Evolutionary conservation across 2,888 invertebrate species (phyloP).

Genomic region (Caenorhabditis sp.): DNA sequence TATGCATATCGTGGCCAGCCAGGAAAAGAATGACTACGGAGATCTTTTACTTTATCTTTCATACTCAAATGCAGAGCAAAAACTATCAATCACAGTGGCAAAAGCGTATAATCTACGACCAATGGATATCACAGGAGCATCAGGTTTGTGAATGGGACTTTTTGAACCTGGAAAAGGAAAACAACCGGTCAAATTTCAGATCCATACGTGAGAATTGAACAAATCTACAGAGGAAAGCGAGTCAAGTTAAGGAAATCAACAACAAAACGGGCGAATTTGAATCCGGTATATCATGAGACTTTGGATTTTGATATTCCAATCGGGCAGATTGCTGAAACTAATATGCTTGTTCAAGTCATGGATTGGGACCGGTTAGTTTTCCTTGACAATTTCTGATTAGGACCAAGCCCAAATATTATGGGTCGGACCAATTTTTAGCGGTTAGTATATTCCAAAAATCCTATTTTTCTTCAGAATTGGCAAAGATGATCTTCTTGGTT

Average conservation of each 20-base stretch:
- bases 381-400: no score
- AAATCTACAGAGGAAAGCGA: conserved; percentile 86
- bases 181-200: conserved; percentile 75
- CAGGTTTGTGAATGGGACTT: conserved; percentile 76
- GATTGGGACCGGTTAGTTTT: conserved; percentile 83
- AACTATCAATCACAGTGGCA: conserved; percentile 87
- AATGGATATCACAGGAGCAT: conserved; percentile 91
- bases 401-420: no score
- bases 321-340: conserved; percentile 82
- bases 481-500: conserved; percentile 86
- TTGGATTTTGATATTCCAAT: conserved; percentile 89
- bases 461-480: conserved; percentile 78
- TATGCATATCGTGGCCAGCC: conserved; percentile 83
- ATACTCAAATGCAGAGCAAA: conserved; percentile 88
- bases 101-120: conserved; percentile 90
- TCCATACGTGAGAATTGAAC: conserved; percentile 90
- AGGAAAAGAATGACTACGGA: conserved; percentile 87
- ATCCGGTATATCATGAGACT: conserved; percentile 83
- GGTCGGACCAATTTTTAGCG: no score
- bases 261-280: conserved; percentile 76
- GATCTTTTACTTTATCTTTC: conserved; percentile 90
- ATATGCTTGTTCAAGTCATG: conserved; percentile 84
- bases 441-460: not conserved
- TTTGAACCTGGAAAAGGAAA: not conserved
- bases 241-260: conserved; percentile 93